These are phyloP conservation scores for Epinephelus fuscoguttatus DNA, from an alignment of 2,113 vertebrate species.

Conservation along the genomic window DNA sequence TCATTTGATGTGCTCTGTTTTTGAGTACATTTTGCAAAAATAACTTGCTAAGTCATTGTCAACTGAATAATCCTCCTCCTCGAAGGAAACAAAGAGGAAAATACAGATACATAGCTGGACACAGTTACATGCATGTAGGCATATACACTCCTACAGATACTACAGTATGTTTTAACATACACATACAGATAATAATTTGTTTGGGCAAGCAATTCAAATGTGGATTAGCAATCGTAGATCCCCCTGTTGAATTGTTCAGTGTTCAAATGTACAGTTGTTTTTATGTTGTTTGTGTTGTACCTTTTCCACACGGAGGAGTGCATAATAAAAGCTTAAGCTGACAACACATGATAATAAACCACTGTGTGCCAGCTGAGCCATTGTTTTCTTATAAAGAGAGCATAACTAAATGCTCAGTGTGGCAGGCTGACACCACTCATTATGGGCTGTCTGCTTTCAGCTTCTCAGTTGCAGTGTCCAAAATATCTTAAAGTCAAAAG, in stretches of 20 bases:
- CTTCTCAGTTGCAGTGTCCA: background rate
- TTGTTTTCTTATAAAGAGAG: slow-evolving; percentile 8
- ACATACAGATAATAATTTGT: background rate
- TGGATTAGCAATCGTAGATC: background rate
- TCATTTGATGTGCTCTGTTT: background rate
- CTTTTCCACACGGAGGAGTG: background rate
- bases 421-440: no score
- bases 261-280: background rate
- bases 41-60: background rate
- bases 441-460: background rate
- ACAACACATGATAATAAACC: background rate
- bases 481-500: background rate
- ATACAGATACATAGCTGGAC: background rate
- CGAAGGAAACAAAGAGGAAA: background rate
- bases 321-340: slow-evolving; percentile 10
- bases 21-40: background rate
- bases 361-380: background rate
- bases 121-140: background rate
- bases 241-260: background rate
- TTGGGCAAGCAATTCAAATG: background rate
- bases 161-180: background rate
- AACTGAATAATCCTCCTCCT: background rate
- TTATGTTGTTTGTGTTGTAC: background rate
- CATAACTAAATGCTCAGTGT: background rate
- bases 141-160: background rate